Conservation (phyloP, 2,797 vertebrate genomes). For the Cuculus canorus region DNA sequence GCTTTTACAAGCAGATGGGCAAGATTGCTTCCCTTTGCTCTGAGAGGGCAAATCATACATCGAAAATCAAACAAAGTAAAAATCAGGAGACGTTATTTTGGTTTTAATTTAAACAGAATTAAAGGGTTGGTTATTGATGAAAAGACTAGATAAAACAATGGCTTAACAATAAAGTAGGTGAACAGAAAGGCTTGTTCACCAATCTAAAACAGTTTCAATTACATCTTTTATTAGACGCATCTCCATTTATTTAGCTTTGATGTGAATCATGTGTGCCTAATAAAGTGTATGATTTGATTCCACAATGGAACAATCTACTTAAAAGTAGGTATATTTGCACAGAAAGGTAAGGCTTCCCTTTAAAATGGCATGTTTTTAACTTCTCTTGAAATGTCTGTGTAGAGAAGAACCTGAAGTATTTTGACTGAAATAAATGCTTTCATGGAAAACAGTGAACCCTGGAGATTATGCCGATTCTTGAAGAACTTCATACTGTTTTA, state of each 20-base stretch:
- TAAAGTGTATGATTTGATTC: background rate
- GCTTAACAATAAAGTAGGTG: background rate
- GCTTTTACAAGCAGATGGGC: constrained; percentile 75
- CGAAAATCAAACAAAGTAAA: background rate
- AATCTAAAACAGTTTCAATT: background rate
- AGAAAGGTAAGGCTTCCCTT: constrained; percentile 14
- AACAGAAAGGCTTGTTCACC: background rate
- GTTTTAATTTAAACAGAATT: background rate
- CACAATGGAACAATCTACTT: background rate
- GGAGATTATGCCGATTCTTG: constrained; percentile 73
- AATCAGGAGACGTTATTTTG: background rate
- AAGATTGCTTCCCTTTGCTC: constrained; percentile 52
- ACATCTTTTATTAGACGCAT: background rate
- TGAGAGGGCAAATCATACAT: constrained; percentile 38
- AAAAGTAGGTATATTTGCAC: background rate
- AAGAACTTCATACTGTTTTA: constrained; percentile 78
- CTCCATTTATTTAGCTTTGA: background rate
- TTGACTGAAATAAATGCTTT: constrained; percentile 79
- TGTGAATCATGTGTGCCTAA: background rate
- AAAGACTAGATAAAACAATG: background rate
- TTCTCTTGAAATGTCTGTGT: constrained; percentile 67
- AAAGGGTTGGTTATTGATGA: background rate
- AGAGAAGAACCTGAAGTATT: constrained; percentile 71
- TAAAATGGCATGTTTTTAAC: constrained; percentile 62
- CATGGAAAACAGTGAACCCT: constrained; percentile 77